Evolutionary conservation across 1,140 invertebrate species (phyloP).

Genomic region (Drosophila sulfurigaster): DNA sequence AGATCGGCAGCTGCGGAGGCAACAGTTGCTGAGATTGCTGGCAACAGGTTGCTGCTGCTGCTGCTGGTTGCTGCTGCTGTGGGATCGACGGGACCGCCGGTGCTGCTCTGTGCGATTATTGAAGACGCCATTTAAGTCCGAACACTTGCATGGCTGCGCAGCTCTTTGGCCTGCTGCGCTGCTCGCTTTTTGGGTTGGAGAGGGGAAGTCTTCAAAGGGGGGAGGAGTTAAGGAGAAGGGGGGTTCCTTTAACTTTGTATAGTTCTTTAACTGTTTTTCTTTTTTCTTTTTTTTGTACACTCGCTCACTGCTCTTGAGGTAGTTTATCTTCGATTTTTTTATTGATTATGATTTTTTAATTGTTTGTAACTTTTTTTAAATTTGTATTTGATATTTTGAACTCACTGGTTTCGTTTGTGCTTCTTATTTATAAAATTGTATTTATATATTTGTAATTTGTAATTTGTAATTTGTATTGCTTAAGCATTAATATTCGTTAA

Average conservation of each 20-base stretch:
- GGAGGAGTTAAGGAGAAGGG: neutral
- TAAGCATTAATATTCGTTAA: constrained; percentile 33
- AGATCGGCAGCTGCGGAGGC: constrained; percentile 56
- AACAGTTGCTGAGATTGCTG: constrained; percentile 40
- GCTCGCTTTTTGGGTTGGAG: constrained; percentile 14
- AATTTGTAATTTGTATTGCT: constrained; percentile 38
- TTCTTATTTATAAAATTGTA: constrained; percentile 46
- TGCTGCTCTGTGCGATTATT: constrained; percentile 82
- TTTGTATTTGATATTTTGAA: constrained; percentile 67
- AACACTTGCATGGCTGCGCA: constrained; percentile 78
- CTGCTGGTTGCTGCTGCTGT: constrained; percentile 48
- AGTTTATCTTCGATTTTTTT: constrained; percentile 56
- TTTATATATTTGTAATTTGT: constrained; percentile 25
- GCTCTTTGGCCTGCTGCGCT: constrained; percentile 42
- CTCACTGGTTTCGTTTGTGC: constrained; percentile 66
- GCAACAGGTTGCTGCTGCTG: constrained; percentile 48
- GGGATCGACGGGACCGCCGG: constrained; percentile 66
- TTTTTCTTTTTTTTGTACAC: constrained; percentile 58
- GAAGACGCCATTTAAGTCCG: constrained; percentile 83
- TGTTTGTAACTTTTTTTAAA: constrained; percentile 25
- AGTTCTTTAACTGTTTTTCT: constrained; percentile 18
- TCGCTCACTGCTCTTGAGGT: constrained; percentile 69
- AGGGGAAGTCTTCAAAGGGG: constrained; percentile 12
- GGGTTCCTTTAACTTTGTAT: neutral
- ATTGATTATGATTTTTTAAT: constrained; percentile 24